Base-by-base conservation (phyloP, 1,140 invertebrate genomes). In the Stegodyphus dumicola region DNA sequence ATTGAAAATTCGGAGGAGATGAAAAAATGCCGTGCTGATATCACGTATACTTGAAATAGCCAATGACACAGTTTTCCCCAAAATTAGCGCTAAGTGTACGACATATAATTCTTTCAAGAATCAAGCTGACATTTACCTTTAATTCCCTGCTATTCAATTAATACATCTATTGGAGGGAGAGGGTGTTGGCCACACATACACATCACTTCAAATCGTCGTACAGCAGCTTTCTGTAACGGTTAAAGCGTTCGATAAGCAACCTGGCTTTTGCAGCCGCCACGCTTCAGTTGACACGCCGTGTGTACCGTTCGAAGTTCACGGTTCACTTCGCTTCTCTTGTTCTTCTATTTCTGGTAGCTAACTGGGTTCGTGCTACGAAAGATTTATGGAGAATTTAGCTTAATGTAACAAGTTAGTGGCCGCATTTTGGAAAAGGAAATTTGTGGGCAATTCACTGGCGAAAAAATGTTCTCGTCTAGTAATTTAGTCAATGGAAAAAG, bases 381-480 rank as follows among this genome's bases (percentile, higher is more conserved):
- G 73, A 56, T 75, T 75, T 75, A 75, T 75, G 52, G 53, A 75
- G 73, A 75, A 75, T 75, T 75, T 9, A 49, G 53, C 54, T 75
- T 75, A 75, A 75, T 75, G 73, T 75, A 75, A 75, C 73, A 75
- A 75, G 73, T 75, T 75, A 75, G 54, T 53, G 53, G 69, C 33
- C 33, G 33, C 33, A 33, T 33, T 33, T 33, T 33, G 33, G 33
- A 33, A 33, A 33, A 33, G 33, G 33, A 33, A 33, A 33, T 33
- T 33, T 33, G 33, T 33, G 33, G 33, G 33, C 33, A 33, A 33
- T 33, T 33, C 33, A 33, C 33, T 33, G 33, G 33, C 33, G 33
- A 33, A 33, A 33, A 33, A 33, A 33, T 33, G 33, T 33, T 33
- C 33, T 33, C 33, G 33, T 33, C 33, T 33, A 33, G 33, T 33